Base-by-base conservation (phyloP, 2,888 invertebrate genomes). In the Sphaerophoria rueppellii region DNA sequence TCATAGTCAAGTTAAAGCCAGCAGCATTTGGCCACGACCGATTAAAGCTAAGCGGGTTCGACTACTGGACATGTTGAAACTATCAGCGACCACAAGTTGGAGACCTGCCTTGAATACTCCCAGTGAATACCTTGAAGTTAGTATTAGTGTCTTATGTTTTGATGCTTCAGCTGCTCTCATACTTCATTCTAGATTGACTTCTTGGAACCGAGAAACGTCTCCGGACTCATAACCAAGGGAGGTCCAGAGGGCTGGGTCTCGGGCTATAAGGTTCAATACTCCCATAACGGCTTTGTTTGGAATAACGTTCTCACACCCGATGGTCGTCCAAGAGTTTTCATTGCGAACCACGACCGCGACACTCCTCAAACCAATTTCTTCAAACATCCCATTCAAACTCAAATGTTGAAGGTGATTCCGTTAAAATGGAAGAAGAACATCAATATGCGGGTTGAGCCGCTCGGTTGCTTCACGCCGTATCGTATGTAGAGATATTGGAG, bases 401-500 rank as follows among this genome's bases (percentile, higher is more conserved):
- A 94, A 86, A 95, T 94, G 88, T 86, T 98, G 1, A 95, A 95
- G 89, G 90, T 98, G 12, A 90, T 94, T 69, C 97, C 97, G 0
- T 89, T 93, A 0, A 94, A 94, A 70, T 97, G 96, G 96, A 93
- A 95, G 52, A 92, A 94, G 4, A 94, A 93, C 81, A 95, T 97
- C 43, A 95, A 96, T 87, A 92, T 98, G 91, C 93, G 95, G 77
- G 91, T 95, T 0, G 97, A 98, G 88, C 94, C 97, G 0, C 92
- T 95, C 12, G 97, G 97, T 6, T 98, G 98, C 89, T 96, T 93
- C 87, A 92, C 94, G 87, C 94, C 95, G 1, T 96, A 96, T 90
- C 93, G 94, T 94, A 92, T 93, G 93, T 92, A 34, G 14, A 34
- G 34, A 7, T 4, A 24, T 34, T 37, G 24, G 4, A 0, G 4